Evolutionary conservation across 1,140 invertebrate genomes (phyloP).

Genomic region (Drosophila ercepeae): DNA sequence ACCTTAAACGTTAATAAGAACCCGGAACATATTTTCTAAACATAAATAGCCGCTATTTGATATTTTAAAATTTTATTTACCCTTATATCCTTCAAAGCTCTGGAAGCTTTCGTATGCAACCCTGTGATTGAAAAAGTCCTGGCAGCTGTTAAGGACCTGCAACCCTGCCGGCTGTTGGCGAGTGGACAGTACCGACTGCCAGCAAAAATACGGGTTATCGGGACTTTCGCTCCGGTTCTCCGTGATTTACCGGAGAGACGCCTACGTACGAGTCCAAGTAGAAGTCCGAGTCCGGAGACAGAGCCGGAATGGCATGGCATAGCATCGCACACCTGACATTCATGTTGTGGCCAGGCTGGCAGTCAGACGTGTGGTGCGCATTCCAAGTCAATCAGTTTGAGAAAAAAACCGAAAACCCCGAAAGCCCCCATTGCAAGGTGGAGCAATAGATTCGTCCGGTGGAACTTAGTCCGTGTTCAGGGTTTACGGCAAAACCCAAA

Average conservation of each 20-base stretch:
- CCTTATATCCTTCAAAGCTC: constrained; percentile 47
- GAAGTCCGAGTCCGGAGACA: constrained; percentile 27
- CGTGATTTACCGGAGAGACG: constrained; percentile 17
- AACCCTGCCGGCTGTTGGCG: constrained; percentile 40
- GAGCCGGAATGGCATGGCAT: constrained; percentile 62
- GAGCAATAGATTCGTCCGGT: constrained; percentile 18
- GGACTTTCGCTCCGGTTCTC: constrained; percentile 46
- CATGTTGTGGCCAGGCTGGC: constrained; percentile 78
- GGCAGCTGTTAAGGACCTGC: constrained; percentile 36
- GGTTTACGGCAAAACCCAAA: background rate
- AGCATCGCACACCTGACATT: constrained; percentile 76
- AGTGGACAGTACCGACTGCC: constrained; percentile 51
- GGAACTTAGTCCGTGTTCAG: constrained; percentile 10
- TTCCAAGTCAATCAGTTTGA: constrained; percentile 4
- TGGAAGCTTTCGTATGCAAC: constrained; percentile 52
- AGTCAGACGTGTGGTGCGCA: constrained; percentile 78
- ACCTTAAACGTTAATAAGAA: too few relatives aligned
- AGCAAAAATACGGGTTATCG: constrained; percentile 57
- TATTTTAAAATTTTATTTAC: background rate
- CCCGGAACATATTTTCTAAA: too few relatives aligned
- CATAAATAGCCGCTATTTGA: too few relatives aligned
- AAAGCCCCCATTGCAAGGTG: constrained; percentile 49
- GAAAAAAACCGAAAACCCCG: constrained; percentile 9
- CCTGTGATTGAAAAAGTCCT: constrained; percentile 21
- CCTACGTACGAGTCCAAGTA: constrained; percentile 35